Base-by-base conservation (phyloP, 2,888 invertebrate species). In the Lingula anatina region DNA sequence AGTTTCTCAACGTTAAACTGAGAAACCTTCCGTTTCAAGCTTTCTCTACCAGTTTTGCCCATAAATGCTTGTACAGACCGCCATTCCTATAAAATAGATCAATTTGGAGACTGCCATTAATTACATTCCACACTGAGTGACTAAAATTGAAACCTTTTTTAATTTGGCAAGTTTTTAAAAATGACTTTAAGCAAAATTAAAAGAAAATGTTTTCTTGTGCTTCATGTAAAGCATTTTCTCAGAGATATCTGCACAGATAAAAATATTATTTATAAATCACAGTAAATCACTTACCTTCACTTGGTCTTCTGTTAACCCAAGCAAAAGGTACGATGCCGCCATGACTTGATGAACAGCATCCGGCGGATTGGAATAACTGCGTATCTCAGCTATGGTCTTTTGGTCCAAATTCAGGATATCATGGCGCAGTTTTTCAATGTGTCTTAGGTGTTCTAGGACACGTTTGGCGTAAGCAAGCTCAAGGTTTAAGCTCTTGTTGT, bases 371-470 rank as follows among this genome's bases (percentile, higher is more conserved):
- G 62, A 58, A 49, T 70, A 71, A 39, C 66, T 60, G 28, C 67
- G 55, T 21, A 71, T 59, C 55, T 71, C 71, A 1, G 68, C 66
- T 45, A 69, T 63, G 2, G 68, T 65, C 12, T 60, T 48, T 53
- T 68, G 68, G 46, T 70, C 68, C 64, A 71, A 60, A 47, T 60
- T 47, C 0, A 65, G 52, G 28, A 71, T 64, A 35, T 66, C 66
- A 46, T 67, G 68, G 24, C 59, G 57, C 5, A 70, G 60, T 37
- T 63, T 65, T 47, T 68, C 68, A 26, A 68, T 62, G 42, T 62
- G 54, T 12, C 55, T 57, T 41, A 69, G 53, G 42, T 67, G 67
- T 31, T 68, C 66, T 25, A 51, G 53, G 1, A 68, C 57, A 26
- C 62, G 54, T 4, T 54, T 41, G 9, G 66, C 67, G 46, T 66